Conservation (phyloP, 2,888 invertebrate species). For the Xestia xanthographa region DNA sequence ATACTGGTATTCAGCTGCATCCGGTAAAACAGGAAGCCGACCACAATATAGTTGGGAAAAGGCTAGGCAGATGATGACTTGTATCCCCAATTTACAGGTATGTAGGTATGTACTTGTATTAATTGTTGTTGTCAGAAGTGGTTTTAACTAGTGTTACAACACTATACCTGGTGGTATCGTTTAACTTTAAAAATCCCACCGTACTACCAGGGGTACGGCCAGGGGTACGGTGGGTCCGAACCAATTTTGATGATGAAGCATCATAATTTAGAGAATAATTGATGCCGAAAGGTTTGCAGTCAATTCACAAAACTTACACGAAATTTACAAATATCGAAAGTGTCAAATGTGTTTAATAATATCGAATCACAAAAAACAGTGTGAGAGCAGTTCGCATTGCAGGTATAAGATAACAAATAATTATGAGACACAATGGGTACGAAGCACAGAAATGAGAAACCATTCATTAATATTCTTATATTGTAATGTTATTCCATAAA, state of each 20-base stretch:
- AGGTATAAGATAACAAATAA: neutral
- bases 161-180: too few species aligned
- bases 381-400: neutral
- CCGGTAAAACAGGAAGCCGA: too few species aligned
- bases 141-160: too few species aligned
- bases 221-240: too few species aligned
- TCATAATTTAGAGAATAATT: neutral
- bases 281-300: neutral
- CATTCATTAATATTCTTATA: neutral
- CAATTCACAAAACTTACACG: neutral
- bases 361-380: neutral
- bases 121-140: too few species aligned
- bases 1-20: too few species aligned
- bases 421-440: neutral
- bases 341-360: neutral
- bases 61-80: too few species aligned
- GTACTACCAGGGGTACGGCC: too few species aligned
- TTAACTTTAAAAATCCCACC: too few species aligned
- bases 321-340: neutral
- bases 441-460: neutral
- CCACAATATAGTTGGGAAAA: too few species aligned
- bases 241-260: neutral
- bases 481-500: neutral
- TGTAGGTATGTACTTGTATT: too few species aligned
- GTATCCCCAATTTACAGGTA: too few species aligned